Evolutionary conservation across 2,888 invertebrate species (phyloP), one percentile per base, ranked within the genome.

Genomic region (Ptychoptera contaminata): DNA sequence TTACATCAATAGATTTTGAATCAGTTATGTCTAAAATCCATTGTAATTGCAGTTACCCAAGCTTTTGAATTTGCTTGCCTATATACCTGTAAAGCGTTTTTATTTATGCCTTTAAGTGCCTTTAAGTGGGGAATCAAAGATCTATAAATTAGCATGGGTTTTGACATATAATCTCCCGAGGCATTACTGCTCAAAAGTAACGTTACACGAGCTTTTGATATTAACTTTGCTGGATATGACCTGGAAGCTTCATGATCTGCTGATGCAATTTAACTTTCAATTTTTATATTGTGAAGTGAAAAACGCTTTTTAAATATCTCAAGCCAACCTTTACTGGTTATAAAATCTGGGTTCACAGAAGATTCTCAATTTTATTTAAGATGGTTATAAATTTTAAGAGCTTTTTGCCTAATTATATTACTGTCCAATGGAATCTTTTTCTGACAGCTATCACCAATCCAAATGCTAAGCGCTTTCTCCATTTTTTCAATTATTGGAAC

Each of bases 111-210:
- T 47, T 50, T 58, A 15, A 56, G 43, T 42, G 54, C 51, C n/a
- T n/a, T n/a, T n/a, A n/a, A n/a, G 39, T 53, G 50, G 44, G 57
- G 59, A 49, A 55, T 57, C 46, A 52, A 51, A 7, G 54, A 52
- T 32, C 47, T 48, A 48, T 61, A 55, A 15, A 59, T 49, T 15
- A 59, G 47, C n/a, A n/a, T n/a, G n/a, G n/a, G n/a, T n/a, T n/a
- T 59, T 39, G 54, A 37, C 43, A 56, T 55, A 35, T 47, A 51
- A 46, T 54, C 54, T 23, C 58, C 58, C 34, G 48, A 49, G 3
- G 57, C 55, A 52, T 60, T 61, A 29, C 51, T 54, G 45, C 56
- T 52, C 14, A 58, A 47, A 4, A 57, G 49, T 6, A 58, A 47
- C 7, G 53, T 55, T 7, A 57, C 45, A 11, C 55, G 46, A 43